A percentile compares a stretch with the other conserved stretches of the same genome.
Conservation (phyloP, 2,797 vertebrate genomes). For the Danio kyathit region DNA sequence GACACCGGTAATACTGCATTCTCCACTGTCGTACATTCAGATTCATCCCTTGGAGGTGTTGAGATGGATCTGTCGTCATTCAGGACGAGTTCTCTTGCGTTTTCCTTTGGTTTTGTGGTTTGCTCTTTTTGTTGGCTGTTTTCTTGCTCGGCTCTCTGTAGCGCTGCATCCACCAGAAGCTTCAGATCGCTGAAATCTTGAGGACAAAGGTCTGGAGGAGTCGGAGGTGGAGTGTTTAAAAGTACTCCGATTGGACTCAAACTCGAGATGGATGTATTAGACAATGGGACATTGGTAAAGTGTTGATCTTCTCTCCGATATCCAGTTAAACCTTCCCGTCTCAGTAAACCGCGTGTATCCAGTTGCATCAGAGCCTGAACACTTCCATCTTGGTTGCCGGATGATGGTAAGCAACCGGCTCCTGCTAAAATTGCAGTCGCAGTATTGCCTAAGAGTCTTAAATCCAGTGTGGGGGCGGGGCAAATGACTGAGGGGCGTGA, state of each 20-base stretch:
- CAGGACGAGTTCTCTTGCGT: background rate
- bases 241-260: slow-evolving; percentile 84
- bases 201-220: slow-evolving; percentile 86
- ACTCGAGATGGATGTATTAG: slow-evolving; percentile 63
- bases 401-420: slow-evolving; percentile 69
- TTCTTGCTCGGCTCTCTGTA: slow-evolving; percentile 92
- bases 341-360: slow-evolving; percentile 75
- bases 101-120: slow-evolving; percentile 41
- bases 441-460: slow-evolving; percentile 85
- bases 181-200: slow-evolving; percentile 94
- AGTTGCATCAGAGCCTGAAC: slow-evolving; percentile 80
- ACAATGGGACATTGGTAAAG: slow-evolving; percentile 47
- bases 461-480: slow-evolving; percentile 82
- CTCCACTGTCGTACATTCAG: slow-evolving; percentile 70
- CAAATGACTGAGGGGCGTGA: slow-evolving; percentile 76
- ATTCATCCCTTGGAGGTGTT: slow-evolving; percentile 67
- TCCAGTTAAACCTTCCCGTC: slow-evolving; percentile 62
- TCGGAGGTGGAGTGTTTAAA: slow-evolving; percentile 91
- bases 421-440: slow-evolving; percentile 82
- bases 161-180: slow-evolving; percentile 89
- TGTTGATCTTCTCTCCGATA: background rate
- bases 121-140: slow-evolving; percentile 75
- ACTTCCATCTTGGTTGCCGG: slow-evolving; percentile 64
- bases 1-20: slow-evolving; percentile 70
- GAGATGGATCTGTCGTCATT: background rate